A percentile compares a stretch with the other conserved stretches of the same genome.
phyloP scores from a whole-genome alignment of 2,888 invertebrate species.

The Sycophila texana region DNA sequence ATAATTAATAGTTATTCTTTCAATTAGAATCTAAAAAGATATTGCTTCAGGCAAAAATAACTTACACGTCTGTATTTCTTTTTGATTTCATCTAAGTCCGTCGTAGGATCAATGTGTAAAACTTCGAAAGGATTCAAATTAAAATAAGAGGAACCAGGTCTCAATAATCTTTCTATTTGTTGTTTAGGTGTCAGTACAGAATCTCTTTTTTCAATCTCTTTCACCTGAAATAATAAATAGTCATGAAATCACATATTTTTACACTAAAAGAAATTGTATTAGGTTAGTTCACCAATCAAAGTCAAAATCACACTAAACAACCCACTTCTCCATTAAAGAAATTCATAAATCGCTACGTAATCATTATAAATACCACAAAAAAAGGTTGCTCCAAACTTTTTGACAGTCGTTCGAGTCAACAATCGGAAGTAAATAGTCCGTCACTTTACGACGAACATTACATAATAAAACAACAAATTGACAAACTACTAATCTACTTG shows the following conservation, averaged over 20 bases:
- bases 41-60: constrained; percentile 4
- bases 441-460: not conserved
- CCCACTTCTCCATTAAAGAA: not conserved
- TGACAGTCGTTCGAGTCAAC: not conserved
- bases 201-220: constrained; percentile 98
- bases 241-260: constrained; percentile 17
- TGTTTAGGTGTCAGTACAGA: constrained; percentile 96
- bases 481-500: not conserved
- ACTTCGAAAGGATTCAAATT: constrained; percentile 98
- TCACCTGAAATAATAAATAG: constrained; percentile 83
- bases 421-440: constrained; percentile 7
- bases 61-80: constrained; percentile 93
- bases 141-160: constrained; percentile 98
- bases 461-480: not conserved
- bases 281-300: constrained; percentile 37
- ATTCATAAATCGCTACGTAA: not conserved
- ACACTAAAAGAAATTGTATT: not conserved
- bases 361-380: not conserved
- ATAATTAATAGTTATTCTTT: constrained; percentile 9
- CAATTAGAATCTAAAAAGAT: not conserved
- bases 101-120: constrained; percentile 93
- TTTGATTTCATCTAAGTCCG: constrained; percentile 93
- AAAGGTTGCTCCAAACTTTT: not conserved
- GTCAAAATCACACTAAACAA: not conserved
- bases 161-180: constrained; percentile 95